phyloP scores from a whole-genome alignment of 2,888 invertebrate genomes.

The Daptonema setosum region DNA sequence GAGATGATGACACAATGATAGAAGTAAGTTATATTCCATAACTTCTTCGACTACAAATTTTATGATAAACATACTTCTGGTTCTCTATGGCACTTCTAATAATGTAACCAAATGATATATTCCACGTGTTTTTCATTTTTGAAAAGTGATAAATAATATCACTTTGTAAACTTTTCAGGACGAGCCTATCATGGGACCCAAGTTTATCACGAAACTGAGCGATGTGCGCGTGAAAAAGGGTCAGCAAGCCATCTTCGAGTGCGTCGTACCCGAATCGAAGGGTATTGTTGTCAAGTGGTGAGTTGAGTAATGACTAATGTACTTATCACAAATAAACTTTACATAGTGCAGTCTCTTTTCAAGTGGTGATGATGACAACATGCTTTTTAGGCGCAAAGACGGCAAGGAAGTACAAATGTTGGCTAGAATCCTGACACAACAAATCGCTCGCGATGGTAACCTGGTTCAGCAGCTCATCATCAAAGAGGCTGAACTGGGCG shows the following conservation, averaged over 20 bases:
- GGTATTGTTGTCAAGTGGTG: conserved; percentile 9
- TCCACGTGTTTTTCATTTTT: neutral
- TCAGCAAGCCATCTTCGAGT: conserved; percentile 26
- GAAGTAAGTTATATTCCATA: neutral
- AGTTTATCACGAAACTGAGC: conserved; percentile 25
- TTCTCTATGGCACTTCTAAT: neutral
- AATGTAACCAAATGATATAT: neutral
- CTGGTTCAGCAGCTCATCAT: conserved; percentile 37
- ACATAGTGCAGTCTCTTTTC: neutral
- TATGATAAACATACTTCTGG: neutral
- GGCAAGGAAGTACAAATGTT: conserved; percentile 39
- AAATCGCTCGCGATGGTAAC: conserved; percentile 12
- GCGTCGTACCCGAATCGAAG: conserved; percentile 27
- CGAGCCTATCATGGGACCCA: conserved; percentile 26
- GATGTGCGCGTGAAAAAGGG: conserved; percentile 21
- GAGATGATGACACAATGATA: neutral
- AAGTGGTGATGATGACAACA: neutral
- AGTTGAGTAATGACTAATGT: neutral
- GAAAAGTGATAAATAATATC: neutral
- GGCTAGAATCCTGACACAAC: conserved; percentile 24
- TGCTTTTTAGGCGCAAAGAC: conserved; percentile 41
- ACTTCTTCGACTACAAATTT: neutral
- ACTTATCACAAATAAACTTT: too few species aligned
- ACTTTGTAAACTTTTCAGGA: conserved; percentile 16
- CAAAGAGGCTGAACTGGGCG: conserved; percentile 45